Evolutionary conservation across 2,797 vertebrate genomes (phyloP).

Genomic region (Lepilemur septentrionalis): DNA sequence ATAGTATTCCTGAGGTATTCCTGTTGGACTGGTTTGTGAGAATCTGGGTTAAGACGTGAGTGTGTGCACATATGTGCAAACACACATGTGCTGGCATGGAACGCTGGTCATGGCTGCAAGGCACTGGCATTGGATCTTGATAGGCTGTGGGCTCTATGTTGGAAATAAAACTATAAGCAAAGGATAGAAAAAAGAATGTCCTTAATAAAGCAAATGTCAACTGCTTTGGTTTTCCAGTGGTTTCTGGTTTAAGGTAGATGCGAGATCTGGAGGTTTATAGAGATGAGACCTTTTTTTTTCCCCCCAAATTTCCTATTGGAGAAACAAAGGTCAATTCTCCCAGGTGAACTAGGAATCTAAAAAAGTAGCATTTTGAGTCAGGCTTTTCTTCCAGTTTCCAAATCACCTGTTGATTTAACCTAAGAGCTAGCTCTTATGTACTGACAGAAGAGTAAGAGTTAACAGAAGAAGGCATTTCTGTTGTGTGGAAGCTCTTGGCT

Average conservation of each 20-base stretch:
- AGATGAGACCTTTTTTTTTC: constrained; percentile 37
- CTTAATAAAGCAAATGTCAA: constrained; percentile 39
- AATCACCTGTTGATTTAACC: background rate
- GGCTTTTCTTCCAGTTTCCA: constrained; percentile 32
- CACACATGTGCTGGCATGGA: background rate
- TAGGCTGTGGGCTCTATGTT: constrained; percentile 32
- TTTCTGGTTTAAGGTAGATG: constrained; percentile 41
- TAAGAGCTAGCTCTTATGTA: background rate
- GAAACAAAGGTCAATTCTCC: constrained; percentile 14
- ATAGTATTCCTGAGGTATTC: background rate
- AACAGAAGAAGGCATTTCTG: constrained; percentile 37
- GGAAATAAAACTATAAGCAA: constrained; percentile 48
- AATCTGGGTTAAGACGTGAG: background rate
- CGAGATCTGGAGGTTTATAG: constrained; percentile 7
- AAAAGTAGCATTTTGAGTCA: constrained; percentile 2
- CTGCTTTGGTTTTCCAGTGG: constrained; percentile 47
- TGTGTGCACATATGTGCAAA: background rate
- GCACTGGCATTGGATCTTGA: background rate
- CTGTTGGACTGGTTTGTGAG: background rate
- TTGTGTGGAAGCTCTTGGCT: constrained; percentile 25
- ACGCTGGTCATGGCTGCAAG: background rate
- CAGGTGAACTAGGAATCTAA: constrained; percentile 7
- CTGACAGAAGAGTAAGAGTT: background rate
- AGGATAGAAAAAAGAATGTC: background rate
- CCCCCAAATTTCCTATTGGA: background rate